Base-by-base conservation (phyloP, 2,888 invertebrate species). In the Morpho achilles region DNA sequence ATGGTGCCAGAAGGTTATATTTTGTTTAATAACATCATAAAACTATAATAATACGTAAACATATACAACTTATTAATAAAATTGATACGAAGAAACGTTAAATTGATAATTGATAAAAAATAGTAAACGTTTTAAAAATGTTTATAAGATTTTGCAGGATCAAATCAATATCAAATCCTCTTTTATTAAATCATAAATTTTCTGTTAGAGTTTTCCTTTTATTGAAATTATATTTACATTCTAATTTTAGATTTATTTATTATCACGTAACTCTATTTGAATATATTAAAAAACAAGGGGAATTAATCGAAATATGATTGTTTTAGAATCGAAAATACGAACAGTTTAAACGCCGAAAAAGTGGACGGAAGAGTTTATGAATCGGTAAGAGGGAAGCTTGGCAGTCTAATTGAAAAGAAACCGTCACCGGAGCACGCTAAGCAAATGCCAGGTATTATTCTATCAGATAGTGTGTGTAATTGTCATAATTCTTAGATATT, bases 1-100 rank as follows among this genome's bases (percentile, higher is more conserved):
- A 81, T 50, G 84, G 72, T 0, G 85, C 84, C 6, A 68, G 72
- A 59, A 78, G 84, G 85, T 83, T 40, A 22, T 32, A 32, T 32
- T 32, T 3, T 32, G 32, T 32, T 32, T 16, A 2, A 32, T 32
- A 32, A 32, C 3, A 3, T 32, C 5, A 2, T 32, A 32, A 5
- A 32, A 32, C 32, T 5, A 32, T 32, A 32, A 3, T 5, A 5
- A 32, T 32, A 32, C 32, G 32, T 32, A 5, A 32, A 32, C 32
- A 32, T 32, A 32, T 32, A 32, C 32, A 32, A 32, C 32, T 32
- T 32, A 32, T 32, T 32, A 32, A 32, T 32, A 5, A 32, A 32
- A 32, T 32, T 32, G 32, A 32, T 32, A 32, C 5, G 32, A 32
- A 32, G 32, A 32, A 32, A 32, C 32, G 32, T 32, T 16, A 16